Conservation (phyloP, 92 coral and sea anemone genomes). For the Porites lobata region DNA sequence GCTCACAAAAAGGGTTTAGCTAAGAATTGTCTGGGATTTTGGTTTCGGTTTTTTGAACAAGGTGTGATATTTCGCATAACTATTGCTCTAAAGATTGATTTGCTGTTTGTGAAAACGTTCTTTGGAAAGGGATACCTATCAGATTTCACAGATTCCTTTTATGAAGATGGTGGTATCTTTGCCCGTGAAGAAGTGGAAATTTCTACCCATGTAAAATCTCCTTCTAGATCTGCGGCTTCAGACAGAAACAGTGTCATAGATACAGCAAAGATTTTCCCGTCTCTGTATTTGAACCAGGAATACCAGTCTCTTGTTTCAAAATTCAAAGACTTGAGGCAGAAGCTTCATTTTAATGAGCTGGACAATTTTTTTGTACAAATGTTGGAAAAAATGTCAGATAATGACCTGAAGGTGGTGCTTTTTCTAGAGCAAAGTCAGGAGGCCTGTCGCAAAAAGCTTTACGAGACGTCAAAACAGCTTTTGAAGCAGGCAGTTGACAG, state of each 20-base stretch:
- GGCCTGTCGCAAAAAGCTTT: constrained; percentile 76
- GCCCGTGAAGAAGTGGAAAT: constrained; percentile 85
- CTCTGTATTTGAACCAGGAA: constrained; percentile 76
- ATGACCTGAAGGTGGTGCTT: constrained; percentile 79
- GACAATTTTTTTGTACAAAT: constrained; percentile 70
- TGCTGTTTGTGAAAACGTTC: constrained; percentile 11
- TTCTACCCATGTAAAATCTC: constrained; percentile 1
- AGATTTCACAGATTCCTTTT: constrained; percentile 20
- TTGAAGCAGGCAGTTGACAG: constrained; percentile 86
- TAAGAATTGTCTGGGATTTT: constrained; percentile 80
- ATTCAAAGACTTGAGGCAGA: constrained; percentile 71
- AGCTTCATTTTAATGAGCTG: constrained; percentile 71
- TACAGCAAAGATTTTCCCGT: constrained; percentile 51
- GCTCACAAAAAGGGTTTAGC: constrained; percentile 56
- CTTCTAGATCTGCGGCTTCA: constrained; percentile 8
- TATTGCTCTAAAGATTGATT: constrained; percentile 71
- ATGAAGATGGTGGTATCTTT: constrained; percentile 65
- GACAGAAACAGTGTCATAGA: constrained; percentile 20
- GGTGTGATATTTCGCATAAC: constrained; percentile 80
- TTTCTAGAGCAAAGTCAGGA: constrained; percentile 90
- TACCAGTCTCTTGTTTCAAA: constrained; percentile 73
- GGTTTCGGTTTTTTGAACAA: constrained; percentile 94
- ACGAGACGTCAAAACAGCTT: constrained; percentile 82
- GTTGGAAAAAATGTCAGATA: constrained; percentile 67
- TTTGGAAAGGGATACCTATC: constrained; percentile 47